Base-by-base conservation (phyloP, 2,797 vertebrate genomes). In the Ataeniobius toweri region DNA sequence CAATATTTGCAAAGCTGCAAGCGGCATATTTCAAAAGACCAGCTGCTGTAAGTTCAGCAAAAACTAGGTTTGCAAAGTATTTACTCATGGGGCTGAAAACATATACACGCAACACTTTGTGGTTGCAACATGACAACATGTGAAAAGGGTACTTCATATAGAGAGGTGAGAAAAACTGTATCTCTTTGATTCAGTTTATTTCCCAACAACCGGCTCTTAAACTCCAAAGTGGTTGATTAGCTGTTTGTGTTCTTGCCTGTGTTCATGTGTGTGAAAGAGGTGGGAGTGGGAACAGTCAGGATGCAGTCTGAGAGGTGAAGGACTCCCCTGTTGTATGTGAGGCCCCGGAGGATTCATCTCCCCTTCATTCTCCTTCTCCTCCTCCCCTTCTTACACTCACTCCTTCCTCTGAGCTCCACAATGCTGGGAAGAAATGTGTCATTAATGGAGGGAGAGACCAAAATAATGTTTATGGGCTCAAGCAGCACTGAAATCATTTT, bases 401-500 rank as follows among this genome's bases (percentile, higher is more conserved):
- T 80, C 83, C 88, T 87, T 93, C 90, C 83, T 91, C 88, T 93
- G 90, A 91, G 84, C 91, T 89, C 85, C 86, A 91, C 91, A 94
- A 94, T 93, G 91, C 91, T 95, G 94, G 94, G 94, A 94, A 95
- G 92, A 93, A 93, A 91, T 93, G 91, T 94, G 93, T 94, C 93
- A 93, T 94, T 93, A 94, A 93, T 90, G 89, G 88, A 22, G 67
- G 24, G 90, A 89, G 92, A 93, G 93, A 93, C 94, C 91, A 91
- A 95, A 95, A 95, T 94, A 95, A 93, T 91, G 93, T 96, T 95
- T 94, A 94, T 94, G 91, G 93, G 92, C 92, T 94, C 89, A 90
- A 93, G 91, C 92, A 92, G 91, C 86, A 92, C 92, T 93, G 93
- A 94, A 95, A 95, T 94, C 85, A 94, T 95, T 95, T 94, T 94